Percentiles rank a stretch among this genome's conserved stretches.
These are phyloP conservation scores for Drosophila kikkawai DNA, from an alignment of 1,140 invertebrate species.

Conservation along the genomic window DNA sequence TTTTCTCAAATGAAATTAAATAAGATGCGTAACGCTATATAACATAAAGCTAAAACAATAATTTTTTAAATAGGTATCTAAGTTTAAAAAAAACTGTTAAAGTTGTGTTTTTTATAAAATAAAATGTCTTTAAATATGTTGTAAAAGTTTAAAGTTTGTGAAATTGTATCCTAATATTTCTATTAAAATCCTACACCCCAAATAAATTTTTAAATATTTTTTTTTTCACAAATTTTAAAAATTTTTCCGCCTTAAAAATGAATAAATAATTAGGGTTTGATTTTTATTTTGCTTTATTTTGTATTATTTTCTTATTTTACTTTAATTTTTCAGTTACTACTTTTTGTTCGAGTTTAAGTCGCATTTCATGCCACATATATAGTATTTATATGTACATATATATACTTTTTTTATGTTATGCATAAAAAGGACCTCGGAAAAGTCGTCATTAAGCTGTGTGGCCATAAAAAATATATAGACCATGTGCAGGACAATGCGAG, in stretches of 20 bases:
- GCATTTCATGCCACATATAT: not conserved
- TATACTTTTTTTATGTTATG: not conserved
- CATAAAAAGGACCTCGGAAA: slow-evolving; percentile 13
- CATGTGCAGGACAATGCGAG: slow-evolving; percentile 18
- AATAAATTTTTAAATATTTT: not conserved
- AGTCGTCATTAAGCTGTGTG: slow-evolving; percentile 19
- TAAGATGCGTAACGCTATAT: no score
- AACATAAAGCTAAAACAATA: no score
- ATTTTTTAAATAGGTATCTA: no score
- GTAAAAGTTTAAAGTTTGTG: no score
- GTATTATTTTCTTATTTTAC: no score
- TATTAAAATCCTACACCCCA: no score
- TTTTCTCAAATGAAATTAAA: no score
- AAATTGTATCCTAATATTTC: no score
- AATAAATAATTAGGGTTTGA: not conserved
- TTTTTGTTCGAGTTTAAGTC: not conserved
- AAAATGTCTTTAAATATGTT: no score
- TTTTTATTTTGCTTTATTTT: not conserved
- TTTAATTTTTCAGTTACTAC: not conserved
- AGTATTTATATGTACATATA: not conserved
- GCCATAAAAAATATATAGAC: slow-evolving; percentile 34
- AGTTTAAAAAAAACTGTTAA: no score
- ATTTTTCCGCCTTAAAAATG: not conserved
- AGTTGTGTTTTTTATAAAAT: no score
- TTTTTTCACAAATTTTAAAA: not conserved